Base-by-base conservation (phyloP, 1,140 invertebrate species). In the Zaprionus kolodkinae region DNA sequence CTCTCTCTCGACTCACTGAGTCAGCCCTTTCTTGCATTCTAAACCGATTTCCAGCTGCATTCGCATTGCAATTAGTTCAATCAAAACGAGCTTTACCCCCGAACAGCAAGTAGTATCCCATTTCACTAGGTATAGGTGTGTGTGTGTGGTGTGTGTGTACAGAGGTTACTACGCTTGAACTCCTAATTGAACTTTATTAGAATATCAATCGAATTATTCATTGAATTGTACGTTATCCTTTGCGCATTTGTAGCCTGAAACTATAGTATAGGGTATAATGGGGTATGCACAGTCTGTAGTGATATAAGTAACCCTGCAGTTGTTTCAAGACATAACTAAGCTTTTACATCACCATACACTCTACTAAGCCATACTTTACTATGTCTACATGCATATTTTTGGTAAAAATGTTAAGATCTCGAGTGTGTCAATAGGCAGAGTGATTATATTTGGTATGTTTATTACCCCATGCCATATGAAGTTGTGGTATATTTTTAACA, bases 61-160 rank as follows among this genome's bases (percentile, higher is more conserved):
- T 48, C 45, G 45, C 45, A 17, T 48, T 17, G 45, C 45, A 48
- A 48, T 48, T 48, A 48, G 45, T 17, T 17, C 45, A 48, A 21
- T 48, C 45, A 48, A 11, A 48, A 17, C 45, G 45, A 48, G 17
- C 45, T 9, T 10, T 30, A 0, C 27, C 27, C 27, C 6, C 27
- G 25, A n/a, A n/a, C 43, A 15, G 43, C 10, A 11, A 9, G 10
- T 17, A 48, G n/a, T 48, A 48, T 17, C 45, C 17, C 15, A 15
- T 48, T 48, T 48, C 15, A 1, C 45, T 21, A 7, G 3, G 15
- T 17, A 9, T 48, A 11, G 11, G 17, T 15, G 40, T 43, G 7
- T 43, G n/a, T 15, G 40, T 15, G n/a, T 45, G 6, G 40, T 15
- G 6, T n/a, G n/a, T 12, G 36, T 45, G n/a, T 45, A 9, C 33